Conservation (phyloP, 2,113 vertebrate genomes). For the Isurus oxyrinchus region DNA sequence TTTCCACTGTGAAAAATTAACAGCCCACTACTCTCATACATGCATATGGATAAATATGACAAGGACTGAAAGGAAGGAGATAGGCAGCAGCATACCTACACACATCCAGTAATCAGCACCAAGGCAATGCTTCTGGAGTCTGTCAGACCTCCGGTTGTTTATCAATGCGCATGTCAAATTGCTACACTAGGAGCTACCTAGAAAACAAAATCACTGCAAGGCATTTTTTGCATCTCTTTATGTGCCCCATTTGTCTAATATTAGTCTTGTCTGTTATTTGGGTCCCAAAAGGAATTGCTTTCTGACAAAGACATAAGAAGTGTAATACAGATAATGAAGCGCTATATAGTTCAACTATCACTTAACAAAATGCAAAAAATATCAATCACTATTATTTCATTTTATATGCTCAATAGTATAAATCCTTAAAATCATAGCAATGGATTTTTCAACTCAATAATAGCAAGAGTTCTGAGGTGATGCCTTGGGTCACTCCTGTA, state of each 20-base stretch:
- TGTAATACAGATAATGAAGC: neutral
- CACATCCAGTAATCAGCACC: neutral
- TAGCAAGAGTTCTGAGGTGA: neutral
- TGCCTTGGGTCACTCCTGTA: neutral
- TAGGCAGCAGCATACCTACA: constrained; percentile 6
- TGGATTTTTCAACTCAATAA: neutral
- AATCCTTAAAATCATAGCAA: neutral
- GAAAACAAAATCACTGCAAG: neutral
- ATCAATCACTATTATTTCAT: neutral
- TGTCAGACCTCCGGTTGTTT: constrained; percentile 4
- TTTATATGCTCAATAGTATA: neutral
- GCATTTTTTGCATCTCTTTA: neutral
- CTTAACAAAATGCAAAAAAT: neutral
- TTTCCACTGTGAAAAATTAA: constrained; percentile 10
- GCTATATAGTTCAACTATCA: neutral
- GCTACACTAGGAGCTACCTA: neutral
- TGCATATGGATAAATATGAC: neutral
- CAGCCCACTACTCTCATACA: neutral
- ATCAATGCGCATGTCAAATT: constrained; percentile 1
- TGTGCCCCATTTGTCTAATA: neutral
- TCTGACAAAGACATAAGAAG: neutral
- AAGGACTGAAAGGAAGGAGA: constrained; percentile 8
- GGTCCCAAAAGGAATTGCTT: neutral
- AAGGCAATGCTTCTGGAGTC: constrained; percentile 18
- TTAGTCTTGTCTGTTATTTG: neutral